These are phyloP conservation scores for Luscinia luscinia DNA, from an alignment of 2,797 vertebrate species.

Conservation along the genomic window DNA sequence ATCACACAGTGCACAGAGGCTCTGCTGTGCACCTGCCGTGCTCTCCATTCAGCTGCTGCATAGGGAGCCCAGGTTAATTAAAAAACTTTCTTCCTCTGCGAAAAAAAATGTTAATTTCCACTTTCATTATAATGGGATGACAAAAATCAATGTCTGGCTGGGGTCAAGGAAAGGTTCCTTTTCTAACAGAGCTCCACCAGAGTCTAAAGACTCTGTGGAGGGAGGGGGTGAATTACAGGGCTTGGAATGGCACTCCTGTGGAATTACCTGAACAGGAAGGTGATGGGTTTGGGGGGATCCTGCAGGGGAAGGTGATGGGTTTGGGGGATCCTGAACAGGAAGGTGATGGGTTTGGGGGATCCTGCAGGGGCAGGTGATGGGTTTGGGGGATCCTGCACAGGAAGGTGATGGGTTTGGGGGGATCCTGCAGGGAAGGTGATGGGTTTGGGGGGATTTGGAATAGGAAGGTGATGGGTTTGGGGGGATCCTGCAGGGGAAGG, in stretches of 20 bases:
- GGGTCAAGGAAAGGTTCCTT: neutral
- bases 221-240: neutral
- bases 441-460: no score
- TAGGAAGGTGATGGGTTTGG: no score
- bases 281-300: no score
- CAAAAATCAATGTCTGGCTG: neutral
- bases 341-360: no score
- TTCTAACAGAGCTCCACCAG: neutral
- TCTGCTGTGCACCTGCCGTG: neutral
- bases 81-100: neutral
- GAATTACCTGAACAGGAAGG: neutral
- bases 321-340: no score
- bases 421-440: no score
- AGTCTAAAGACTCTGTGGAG: neutral
- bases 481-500: no score
- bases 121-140: neutral
- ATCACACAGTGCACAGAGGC: no score
- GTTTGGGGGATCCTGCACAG: no score
- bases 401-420: no score
- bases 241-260: neutral
- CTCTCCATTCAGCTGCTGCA: neutral
- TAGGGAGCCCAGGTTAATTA: neutral
- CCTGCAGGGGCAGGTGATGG: no score
- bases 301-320: neutral
- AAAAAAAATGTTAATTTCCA: neutral